Evolutionary conservation across 2,888 invertebrate genomes (phyloP).

Genomic region (Orthonychiurus folsomi): DNA sequence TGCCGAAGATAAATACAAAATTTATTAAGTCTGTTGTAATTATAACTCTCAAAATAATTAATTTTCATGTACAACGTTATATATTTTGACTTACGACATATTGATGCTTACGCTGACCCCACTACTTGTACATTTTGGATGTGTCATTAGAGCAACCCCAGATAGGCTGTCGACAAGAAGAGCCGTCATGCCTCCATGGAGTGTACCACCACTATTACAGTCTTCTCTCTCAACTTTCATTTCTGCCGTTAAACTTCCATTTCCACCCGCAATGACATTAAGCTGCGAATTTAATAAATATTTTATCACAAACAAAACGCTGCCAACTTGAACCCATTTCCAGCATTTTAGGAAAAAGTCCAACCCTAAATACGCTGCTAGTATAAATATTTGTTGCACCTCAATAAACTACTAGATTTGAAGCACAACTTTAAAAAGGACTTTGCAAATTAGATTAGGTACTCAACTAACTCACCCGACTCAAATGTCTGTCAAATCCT

Average conservation of each 20-base stretch:
- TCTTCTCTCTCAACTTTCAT: slow-evolving; percentile 43
- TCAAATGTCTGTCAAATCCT: slow-evolving; percentile 12
- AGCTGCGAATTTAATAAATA: too few relatives aligned
- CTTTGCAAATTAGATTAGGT: background rate
- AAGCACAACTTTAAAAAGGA: background rate
- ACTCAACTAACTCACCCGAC: background rate
- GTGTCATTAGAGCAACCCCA: slow-evolving; percentile 59
- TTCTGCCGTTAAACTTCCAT: slow-evolving; percentile 57
- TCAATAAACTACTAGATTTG: too few relatives aligned
- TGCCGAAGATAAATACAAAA: slow-evolving; percentile 43
- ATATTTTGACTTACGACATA: slow-evolving; percentile 67
- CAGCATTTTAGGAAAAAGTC: too few relatives aligned
- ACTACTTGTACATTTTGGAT: slow-evolving; percentile 51
- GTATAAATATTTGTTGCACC: too few relatives aligned
- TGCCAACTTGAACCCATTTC: too few relatives aligned
- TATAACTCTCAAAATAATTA: slow-evolving; percentile 6
- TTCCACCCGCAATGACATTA: slow-evolving; percentile 51
- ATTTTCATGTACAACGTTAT: too few relatives aligned
- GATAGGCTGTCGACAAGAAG: slow-evolving; percentile 69
- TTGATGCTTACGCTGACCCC: slow-evolving; percentile 77
- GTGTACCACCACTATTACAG: slow-evolving; percentile 55
- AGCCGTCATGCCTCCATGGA: slow-evolving; percentile 80
- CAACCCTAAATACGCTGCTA: too few relatives aligned
- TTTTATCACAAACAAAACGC: too few relatives aligned
- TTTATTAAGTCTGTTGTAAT: background rate